phyloP scores from a whole-genome alignment of 2,113 vertebrate species.

The Columba janthina region DNA sequence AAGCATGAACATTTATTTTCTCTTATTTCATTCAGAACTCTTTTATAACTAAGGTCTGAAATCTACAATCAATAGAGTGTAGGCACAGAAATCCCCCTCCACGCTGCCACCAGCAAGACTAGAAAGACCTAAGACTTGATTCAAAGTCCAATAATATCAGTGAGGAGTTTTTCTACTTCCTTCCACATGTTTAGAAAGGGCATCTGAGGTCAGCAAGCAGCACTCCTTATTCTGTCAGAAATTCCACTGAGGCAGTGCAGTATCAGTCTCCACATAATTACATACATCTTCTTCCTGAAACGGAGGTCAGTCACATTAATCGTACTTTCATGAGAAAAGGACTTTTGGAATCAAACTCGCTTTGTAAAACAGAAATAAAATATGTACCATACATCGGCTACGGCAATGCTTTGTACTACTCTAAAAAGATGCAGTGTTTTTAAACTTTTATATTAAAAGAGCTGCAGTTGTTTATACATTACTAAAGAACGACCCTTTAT shows the following conservation, averaged over 20 bases:
- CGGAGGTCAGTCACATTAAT: conserved; percentile 45
- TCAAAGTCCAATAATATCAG: background rate
- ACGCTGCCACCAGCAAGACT: background rate
- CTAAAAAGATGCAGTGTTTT: background rate
- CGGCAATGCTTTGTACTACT: background rate
- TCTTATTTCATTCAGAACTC: background rate
- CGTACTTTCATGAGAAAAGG: conserved; percentile 36
- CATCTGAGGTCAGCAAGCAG: conserved; percentile 25
- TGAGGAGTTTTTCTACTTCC: background rate
- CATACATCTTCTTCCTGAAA: conserved; percentile 50
- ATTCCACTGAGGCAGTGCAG: conserved; percentile 55
- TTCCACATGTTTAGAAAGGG: background rate
- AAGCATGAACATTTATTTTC: background rate
- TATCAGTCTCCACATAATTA: conserved; percentile 40
- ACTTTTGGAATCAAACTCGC: conserved; percentile 28
- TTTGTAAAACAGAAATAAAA: conserved; percentile 28
- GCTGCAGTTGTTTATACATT: background rate
- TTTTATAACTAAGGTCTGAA: background rate
- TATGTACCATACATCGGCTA: background rate
- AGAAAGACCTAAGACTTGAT: background rate
- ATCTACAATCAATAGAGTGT: background rate
- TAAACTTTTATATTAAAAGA: background rate
- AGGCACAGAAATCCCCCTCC: conserved; percentile 4
- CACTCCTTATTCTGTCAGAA: conserved; percentile 26
- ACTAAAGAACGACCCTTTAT: background rate